A percentile compares a stretch with the other conserved stretches of the same genome.
Evolutionary conservation across 2,797 vertebrate genomes (phyloP).

Genomic region (Sternotherus odoratus): DNA sequence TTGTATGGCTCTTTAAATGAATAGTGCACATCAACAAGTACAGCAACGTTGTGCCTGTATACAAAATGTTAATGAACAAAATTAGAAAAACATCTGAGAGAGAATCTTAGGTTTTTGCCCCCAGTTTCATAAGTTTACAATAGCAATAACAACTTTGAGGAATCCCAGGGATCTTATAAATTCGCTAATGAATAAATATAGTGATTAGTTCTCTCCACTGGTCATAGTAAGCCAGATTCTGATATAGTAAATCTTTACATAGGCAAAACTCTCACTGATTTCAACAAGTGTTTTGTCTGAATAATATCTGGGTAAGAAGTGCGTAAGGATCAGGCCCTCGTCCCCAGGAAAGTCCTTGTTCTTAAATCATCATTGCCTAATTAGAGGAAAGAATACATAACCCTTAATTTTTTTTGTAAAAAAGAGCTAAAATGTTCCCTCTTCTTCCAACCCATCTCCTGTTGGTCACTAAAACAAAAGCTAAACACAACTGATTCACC

Average conservation of each 20-base stretch:
- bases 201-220: not conserved
- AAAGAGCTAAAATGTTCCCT: not conserved
- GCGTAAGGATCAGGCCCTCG: conserved; percentile 7
- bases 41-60: not conserved
- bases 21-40: not conserved
- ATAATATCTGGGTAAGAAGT: conserved; percentile 35
- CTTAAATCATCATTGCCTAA: conserved; percentile 32
- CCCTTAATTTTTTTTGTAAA: conserved; percentile 36
- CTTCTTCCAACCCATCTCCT: conserved; percentile 5
- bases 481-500: not conserved
- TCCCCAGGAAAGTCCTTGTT: conserved; percentile 32
- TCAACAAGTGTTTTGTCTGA: conserved; percentile 45
- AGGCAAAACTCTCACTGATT: conserved; percentile 7
- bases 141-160: not conserved
- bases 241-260: not conserved
- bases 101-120: not conserved
- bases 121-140: not conserved
- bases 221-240: accelerated
- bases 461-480: not conserved
- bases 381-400: conserved; percentile 65
- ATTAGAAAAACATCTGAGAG: not conserved
- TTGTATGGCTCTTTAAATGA: not conserved
- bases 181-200: not conserved
- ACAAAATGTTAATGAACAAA: not conserved
- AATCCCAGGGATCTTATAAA: not conserved